Percentiles rank a stretch among this genome's conserved stretches.
These are phyloP conservation scores for Pangasianodon gigas DNA, from an alignment of 2,113 vertebrate species.

Conservation along the genomic window DNA sequence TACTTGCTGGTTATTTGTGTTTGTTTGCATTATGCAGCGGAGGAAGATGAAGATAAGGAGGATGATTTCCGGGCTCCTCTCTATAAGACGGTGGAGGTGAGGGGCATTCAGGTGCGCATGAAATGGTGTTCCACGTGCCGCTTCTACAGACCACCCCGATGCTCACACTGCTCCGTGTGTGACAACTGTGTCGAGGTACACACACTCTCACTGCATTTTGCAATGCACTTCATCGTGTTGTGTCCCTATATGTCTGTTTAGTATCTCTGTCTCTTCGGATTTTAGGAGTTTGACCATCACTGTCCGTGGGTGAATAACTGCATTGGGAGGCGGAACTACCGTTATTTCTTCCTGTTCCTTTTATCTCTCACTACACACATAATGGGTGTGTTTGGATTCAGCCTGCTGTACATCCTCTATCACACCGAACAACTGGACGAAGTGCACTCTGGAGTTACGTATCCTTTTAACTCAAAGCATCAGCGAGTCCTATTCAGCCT, in stretches of 20 bases:
- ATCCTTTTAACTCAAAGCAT: conserved; percentile 75
- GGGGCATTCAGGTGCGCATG: conserved; percentile 97
- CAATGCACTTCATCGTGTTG: not conserved
- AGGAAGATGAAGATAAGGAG: conserved; percentile 98
- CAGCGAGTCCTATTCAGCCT: not conserved
- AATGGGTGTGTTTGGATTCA: conserved; percentile 89
- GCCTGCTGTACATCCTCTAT: conserved; percentile 88
- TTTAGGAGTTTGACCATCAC: conserved; percentile 95
- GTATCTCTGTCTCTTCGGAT: not conserved
- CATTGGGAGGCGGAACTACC: conserved; percentile 94
- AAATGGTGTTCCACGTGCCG: conserved; percentile 98
- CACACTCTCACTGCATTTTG: not conserved
- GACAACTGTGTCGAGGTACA: conserved; percentile 98
- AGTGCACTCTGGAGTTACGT: conserved; percentile 88
- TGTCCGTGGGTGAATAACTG: conserved; percentile 99
- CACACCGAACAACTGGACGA: conserved; percentile 86
- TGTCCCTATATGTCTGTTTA: not conserved
- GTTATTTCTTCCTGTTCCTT: conserved; percentile 97
- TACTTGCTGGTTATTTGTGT: not conserved
- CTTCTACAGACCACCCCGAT: conserved; percentile 94
- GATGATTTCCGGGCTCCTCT: conserved; percentile 96
- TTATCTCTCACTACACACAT: conserved; percentile 92
- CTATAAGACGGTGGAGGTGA: conserved; percentile 97
- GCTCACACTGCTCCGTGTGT: conserved; percentile 96
- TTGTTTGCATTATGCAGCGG: conserved; percentile 72